Percentiles rank a stretch among this genome's conserved stretches.
Conservation (phyloP, 2,797 vertebrate species). For the Leptodactylus fallax region DNA sequence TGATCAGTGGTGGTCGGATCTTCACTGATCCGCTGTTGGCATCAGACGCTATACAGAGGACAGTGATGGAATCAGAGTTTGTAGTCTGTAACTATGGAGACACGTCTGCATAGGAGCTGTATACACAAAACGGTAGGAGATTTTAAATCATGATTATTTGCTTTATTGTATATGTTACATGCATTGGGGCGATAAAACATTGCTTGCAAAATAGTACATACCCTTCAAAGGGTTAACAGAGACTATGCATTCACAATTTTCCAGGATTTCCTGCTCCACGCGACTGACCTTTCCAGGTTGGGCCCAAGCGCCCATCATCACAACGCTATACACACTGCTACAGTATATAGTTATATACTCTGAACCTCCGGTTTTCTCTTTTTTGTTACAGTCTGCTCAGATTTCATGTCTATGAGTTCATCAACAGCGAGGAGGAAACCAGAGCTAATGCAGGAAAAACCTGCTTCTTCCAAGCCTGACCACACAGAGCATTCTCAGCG, state of each 20-base stretch:
- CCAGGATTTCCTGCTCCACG: slow-evolving; percentile 1
- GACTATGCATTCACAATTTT: background rate
- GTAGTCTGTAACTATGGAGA: too few species aligned
- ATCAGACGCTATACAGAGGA: too few species aligned
- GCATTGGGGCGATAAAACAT: too few species aligned
- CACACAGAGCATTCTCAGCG: background rate
- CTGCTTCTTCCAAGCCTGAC: background rate
- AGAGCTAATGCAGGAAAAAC: background rate
- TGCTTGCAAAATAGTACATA: too few species aligned
- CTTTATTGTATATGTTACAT: too few species aligned
- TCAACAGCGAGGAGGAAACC: slow-evolving; percentile 10
- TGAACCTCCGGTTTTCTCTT: background rate
- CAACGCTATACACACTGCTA: background rate
- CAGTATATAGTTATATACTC: background rate
- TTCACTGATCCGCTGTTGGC: too few species aligned
- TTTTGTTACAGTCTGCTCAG: background rate
- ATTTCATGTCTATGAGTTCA: slow-evolving; percentile 1
- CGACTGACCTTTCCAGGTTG: background rate
- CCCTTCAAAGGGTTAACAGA: too few species aligned
- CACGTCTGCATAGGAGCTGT: too few species aligned
- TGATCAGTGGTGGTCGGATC: too few species aligned
- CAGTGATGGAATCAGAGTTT: too few species aligned
- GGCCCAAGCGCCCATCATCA: background rate
- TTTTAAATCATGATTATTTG: too few species aligned
- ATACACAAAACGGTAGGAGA: too few species aligned